phyloP scores from a whole-genome alignment of 2,888 invertebrate species.

The Hyppa rectilinea region DNA sequence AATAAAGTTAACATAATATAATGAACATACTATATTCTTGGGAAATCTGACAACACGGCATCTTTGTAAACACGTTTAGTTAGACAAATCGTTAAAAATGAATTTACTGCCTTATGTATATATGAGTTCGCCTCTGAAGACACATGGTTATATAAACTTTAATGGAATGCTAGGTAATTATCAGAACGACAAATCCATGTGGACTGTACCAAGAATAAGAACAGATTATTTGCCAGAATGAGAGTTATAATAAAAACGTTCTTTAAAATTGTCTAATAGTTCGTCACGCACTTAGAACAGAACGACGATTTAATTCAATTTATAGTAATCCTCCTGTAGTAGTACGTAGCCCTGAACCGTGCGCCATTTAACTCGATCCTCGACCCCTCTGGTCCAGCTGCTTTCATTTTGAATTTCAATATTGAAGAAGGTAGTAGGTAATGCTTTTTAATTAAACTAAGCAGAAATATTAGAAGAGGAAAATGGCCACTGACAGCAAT shows the following conservation, averaged over 20 bases:
- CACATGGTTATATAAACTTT: not conserved
- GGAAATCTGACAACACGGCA: slow-evolving; percentile 2
- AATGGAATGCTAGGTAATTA: slow-evolving; percentile 31
- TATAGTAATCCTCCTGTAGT: not conserved
- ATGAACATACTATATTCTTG: no score
- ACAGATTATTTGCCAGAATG: not conserved
- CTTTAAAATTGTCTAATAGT: not conserved
- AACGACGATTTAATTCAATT: not conserved
- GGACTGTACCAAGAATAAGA: not conserved
- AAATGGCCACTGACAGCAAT: no score
- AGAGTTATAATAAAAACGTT: not conserved
- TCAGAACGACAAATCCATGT: not conserved
- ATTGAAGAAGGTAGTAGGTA: no score
- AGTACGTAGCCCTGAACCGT: not conserved
- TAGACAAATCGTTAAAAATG: slow-evolving; percentile 4
- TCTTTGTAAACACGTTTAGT: slow-evolving; percentile 15
- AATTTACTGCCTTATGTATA: slow-evolving; percentile 20
- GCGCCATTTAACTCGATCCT: not conserved
- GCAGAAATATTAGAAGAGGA: not conserved
- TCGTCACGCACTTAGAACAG: not conserved
- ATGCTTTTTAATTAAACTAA: not conserved
- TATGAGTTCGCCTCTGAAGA: not conserved
- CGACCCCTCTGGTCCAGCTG: not conserved
- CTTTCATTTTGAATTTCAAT: not conserved
- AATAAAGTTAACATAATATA: no score